Conservation (phyloP, 2,797 vertebrate genomes). For the Borostomias antarcticus region DNA sequence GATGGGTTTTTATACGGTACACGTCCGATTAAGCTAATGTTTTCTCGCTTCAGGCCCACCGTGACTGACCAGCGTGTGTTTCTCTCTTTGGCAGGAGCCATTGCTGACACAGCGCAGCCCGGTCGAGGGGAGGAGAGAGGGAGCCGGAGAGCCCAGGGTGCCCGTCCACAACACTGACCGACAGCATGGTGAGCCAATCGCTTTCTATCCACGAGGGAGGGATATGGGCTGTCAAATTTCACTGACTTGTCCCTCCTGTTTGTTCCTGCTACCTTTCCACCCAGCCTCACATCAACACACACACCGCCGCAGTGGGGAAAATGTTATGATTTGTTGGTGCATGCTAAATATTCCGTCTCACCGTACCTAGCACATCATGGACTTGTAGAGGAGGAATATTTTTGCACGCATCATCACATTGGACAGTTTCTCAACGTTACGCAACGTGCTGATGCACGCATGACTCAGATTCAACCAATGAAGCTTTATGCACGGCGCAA, state of each 20-base stretch:
- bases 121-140: conserved; percentile 67
- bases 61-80: conserved; percentile 50
- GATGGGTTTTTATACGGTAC: neutral
- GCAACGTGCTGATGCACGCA: neutral
- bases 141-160: conserved; percentile 57
- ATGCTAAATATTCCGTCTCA: neutral
- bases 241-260: conserved; percentile 17
- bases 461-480: neutral
- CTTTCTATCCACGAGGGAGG: neutral
- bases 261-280: conserved; percentile 6
- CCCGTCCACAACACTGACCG: conserved; percentile 56
- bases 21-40: neutral
- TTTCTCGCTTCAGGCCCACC: neutral
- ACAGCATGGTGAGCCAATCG: conserved; percentile 77
- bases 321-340: neutral
- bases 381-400: neutral
- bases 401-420: conserved; percentile 21
- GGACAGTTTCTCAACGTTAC: conserved; percentile 34
- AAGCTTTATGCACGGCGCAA: conserved; percentile 22
- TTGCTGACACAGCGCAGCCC: conserved; percentile 63
- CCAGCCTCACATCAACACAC: neutral
- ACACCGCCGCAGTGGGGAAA: conserved; percentile 13
- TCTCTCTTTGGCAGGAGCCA: conserved; percentile 57
- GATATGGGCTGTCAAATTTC: neutral
- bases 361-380: conserved; percentile 21